These are phyloP conservation scores for Apamea anceps DNA, from an alignment of 2,888 invertebrate genomes.

Conservation along the genomic window DNA sequence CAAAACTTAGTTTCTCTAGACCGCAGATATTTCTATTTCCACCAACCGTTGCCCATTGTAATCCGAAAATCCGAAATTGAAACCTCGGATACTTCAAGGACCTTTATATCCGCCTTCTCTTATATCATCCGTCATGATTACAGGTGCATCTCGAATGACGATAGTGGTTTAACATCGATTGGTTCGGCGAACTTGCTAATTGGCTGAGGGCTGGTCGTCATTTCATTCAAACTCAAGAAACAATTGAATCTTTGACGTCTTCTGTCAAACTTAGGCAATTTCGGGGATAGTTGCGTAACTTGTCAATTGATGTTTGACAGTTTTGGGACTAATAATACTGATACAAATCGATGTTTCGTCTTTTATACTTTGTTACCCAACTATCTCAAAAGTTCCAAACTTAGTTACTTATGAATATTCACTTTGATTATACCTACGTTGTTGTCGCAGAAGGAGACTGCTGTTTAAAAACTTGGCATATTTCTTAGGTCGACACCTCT, in stretches of 20 bases:
- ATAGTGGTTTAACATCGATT: constrained; percentile 25
- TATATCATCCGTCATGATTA: background rate
- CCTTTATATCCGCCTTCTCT: background rate
- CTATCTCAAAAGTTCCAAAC: background rate
- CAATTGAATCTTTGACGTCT: constrained; percentile 21
- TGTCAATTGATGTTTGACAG: constrained; percentile 8
- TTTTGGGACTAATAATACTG: constrained; percentile 16
- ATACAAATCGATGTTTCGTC: constrained; percentile 20
- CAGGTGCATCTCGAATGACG: constrained; percentile 13
- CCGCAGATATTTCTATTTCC: constrained; percentile 11
- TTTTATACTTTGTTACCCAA: background rate
- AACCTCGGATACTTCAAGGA: constrained; percentile 9
- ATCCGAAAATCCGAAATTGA: constrained; percentile 20
- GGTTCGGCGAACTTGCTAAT: constrained; percentile 29
- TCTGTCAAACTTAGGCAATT: constrained; percentile 42
- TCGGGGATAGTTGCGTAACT: constrained; percentile 22
- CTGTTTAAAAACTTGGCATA: background rate
- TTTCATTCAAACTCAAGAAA: background rate
- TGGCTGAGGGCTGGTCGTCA: background rate
- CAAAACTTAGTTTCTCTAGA: constrained; percentile 32
- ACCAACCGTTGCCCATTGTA: constrained; percentile 26
- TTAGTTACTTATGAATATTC: background rate
- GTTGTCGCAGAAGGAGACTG: background rate
- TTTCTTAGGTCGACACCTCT: background rate
- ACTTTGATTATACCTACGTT: background rate